Conservation (phyloP, 23 tunicate genomes). For the Diplosoma virens region DNA sequence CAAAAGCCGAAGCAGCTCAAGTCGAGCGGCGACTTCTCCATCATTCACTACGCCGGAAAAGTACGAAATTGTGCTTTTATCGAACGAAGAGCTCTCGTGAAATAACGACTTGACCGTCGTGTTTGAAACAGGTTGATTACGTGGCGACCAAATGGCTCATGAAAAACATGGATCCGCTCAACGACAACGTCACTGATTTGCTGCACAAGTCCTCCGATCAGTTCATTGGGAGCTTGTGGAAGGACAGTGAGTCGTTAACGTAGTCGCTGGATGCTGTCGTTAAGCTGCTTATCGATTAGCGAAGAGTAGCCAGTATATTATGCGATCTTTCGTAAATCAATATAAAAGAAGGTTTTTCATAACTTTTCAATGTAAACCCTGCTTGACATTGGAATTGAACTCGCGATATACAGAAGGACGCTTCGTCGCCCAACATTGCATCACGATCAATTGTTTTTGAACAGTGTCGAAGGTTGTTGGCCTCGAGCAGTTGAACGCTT, state of each 20-base stretch:
- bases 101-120: too few species aligned
- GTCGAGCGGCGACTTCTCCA: constrained; percentile 90
- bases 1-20: constrained; percentile 77
- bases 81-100: too few species aligned
- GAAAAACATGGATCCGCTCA: constrained; percentile 99
- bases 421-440: too few species aligned
- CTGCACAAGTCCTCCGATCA: constrained; percentile 84
- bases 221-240: constrained; percentile 84
- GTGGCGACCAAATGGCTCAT: constrained; percentile 90
- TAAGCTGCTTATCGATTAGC: too few species aligned
- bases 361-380: not conserved
- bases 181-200: constrained; percentile 95
- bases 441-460: not conserved
- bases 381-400: too few species aligned
- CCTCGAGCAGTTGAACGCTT: constrained; percentile 62
- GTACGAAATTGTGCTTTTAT: too few species aligned
- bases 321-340: too few species aligned
- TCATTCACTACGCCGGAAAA: constrained; percentile 99
- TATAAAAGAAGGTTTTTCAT: too few species aligned
- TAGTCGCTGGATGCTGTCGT: too few species aligned
- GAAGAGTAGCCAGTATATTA: too few species aligned
- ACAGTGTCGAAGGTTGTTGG: constrained; percentile 92
- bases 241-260: constrained; percentile 77
- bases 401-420: too few species aligned
- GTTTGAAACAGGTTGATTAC: constrained; percentile 92